Evolutionary conservation across 2,113 vertebrate genomes (phyloP).

Genomic region (Erythrocebus patas): DNA sequence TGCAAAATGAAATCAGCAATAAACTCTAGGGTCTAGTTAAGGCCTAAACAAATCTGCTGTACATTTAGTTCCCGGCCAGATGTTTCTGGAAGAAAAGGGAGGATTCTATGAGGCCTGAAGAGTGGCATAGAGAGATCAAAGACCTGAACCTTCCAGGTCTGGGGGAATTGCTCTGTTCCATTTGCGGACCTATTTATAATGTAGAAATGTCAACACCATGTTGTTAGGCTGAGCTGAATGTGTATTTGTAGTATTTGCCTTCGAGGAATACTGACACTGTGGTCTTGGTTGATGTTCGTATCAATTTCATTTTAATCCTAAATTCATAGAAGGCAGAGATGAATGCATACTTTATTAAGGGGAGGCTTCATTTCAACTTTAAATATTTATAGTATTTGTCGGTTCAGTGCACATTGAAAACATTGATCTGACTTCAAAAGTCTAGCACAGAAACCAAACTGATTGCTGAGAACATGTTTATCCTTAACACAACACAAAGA

Average conservation of each 20-base stretch:
- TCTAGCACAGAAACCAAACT: conserved; percentile 37
- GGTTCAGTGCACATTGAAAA: conserved; percentile 38
- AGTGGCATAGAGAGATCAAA: conserved; percentile 27
- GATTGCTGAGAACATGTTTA: conserved; percentile 27
- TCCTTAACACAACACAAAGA: conserved; percentile 53
- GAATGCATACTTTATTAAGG: conserved; percentile 52
- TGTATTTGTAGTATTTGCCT: conserved; percentile 20
- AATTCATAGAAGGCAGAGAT: conserved; percentile 52
- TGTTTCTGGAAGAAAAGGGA: neutral
- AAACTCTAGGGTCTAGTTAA: conserved; percentile 54
- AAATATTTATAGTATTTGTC: conserved; percentile 73
- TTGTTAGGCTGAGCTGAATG: conserved; percentile 17
- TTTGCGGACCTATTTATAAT: neutral
- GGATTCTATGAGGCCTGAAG: neutral
- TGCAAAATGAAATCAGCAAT: conserved; percentile 49
- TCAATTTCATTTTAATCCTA: conserved; percentile 61
- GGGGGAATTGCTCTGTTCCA: neutral
- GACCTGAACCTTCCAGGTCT: conserved; percentile 21
- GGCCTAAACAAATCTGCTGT: conserved; percentile 31
- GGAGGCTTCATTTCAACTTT: conserved; percentile 50
- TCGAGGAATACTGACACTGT: conserved; percentile 37
- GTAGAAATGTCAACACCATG: conserved; percentile 34
- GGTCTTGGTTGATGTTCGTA: conserved; percentile 20
- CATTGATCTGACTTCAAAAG: conserved; percentile 66
- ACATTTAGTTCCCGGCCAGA: neutral